Base-by-base conservation (phyloP, 2,888 invertebrate genomes). In the Nemapogon koenigi region DNA sequence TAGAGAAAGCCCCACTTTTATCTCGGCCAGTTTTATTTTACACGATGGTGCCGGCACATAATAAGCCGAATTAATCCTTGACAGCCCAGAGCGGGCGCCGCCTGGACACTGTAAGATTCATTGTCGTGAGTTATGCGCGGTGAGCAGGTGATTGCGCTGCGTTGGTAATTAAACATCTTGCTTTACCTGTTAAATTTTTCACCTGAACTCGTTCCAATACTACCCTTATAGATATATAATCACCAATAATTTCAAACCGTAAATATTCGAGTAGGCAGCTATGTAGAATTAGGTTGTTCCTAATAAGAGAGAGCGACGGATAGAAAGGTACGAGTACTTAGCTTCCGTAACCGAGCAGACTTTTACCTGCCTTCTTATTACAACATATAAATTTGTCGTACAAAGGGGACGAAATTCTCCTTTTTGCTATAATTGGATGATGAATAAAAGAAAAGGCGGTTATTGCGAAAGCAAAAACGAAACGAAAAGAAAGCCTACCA, bases 391-490 rank as follows among this genome's bases (percentile, higher is more conserved):
- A 41, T 41, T 41, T 41, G 38, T 41, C 39, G 26, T 18, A 16
- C 37, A 37, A 49, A 26, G 50, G 53, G 53, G 71, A 65, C 67
- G 69, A 66, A 65, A 62, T 65, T 68, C 71, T 72, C 70, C 72
- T 72, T 72, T 44, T 75, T 64, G 67, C 66, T 65, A 68, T 79
- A 79, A 80, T 79, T 79, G 79, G 75, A 61, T 66, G 57, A 69
- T 80, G 79, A 79, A 80, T 80, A 79, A 79, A 73, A 79, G 78
- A 80, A 66, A 53, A 70, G 70, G 57, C 64, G 57, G 68, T 75
- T 76, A 75, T 69, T 65, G 64, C 59, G 58, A 36, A 49, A 52
- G 55, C 55, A 57, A 59, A 68, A 64, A 64, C 57, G 63, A 31
- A 31, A 31, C 16, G 31, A 29, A 29, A 4, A n/a, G n/a, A n/a